Conservation (phyloP, 2,113 vertebrate species). For the Anarhynchus alexandrinus region DNA sequence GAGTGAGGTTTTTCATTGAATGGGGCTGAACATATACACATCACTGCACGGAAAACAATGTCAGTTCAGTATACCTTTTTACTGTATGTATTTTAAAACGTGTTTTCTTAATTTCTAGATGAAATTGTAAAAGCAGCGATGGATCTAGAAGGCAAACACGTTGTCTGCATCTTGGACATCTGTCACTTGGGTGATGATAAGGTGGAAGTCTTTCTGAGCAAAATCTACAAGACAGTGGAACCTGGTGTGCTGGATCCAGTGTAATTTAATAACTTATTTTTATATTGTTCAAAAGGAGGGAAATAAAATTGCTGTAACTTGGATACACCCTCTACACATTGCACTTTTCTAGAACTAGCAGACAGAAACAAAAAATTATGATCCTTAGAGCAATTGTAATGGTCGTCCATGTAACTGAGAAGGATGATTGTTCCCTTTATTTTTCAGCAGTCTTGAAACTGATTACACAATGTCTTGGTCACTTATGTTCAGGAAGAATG, state of each 20-base stretch:
- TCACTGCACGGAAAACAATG: background rate
- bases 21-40: background rate
- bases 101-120: conserved; percentile 63
- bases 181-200: conserved; percentile 83
- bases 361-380: background rate
- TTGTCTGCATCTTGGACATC: conserved; percentile 84
- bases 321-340: background rate
- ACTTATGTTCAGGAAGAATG: background rate
- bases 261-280: conserved; percentile 45
- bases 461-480: background rate
- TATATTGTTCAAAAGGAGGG: background rate
- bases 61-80: background rate
- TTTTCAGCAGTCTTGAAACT: background rate
- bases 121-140: conserved; percentile 63
- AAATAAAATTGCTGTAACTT: conserved; percentile 10
- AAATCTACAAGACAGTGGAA: conserved; percentile 77
- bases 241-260: background rate
- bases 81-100: background rate
- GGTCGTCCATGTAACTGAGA: background rate
- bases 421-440: background rate
- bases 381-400: background rate
- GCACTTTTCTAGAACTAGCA: conserved; percentile 14
- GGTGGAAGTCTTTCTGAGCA: conserved; percentile 83
- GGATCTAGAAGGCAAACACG: conserved; percentile 74
- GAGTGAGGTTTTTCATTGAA: background rate